Evolutionary conservation across 2,113 vertebrate genomes (phyloP), one percentile per base, ranked within the genome.

Genomic region (Tupaia chinensis): DNA sequence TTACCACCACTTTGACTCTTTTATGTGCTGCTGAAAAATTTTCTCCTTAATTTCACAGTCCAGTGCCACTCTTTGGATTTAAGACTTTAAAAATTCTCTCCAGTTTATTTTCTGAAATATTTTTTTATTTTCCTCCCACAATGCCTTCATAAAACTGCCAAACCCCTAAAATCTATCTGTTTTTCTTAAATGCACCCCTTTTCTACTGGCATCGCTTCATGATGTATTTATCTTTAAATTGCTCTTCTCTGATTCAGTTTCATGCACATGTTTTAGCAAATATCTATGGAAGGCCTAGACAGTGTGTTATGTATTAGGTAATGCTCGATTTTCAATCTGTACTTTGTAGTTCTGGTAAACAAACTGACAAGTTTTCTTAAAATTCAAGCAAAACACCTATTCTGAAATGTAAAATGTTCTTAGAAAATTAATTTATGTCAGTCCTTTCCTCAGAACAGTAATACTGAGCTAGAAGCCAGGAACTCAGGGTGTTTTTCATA

Each of bases 11-110:
- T 84, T 68, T 79, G 81, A 66, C 53, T 84, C 61, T 60, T 91
- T 76, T 69, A 9, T 82, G 32, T 94, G 22, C n/a, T 34, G 20
- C 44, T 94, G n/a, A 29, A 79, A 88, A 34, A 10, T 32, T 85
- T 79, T 87, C 65, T 76, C 23, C 72, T 90, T 69, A 87, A 92
- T 97, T 95, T 97, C 90, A 93, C 68, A 95, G 58, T 86, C 85
- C 65, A 82, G n/a, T 88, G 74, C 44, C 27, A 66, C 29, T 82
- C 29, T 92, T 79, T 82, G 70, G 72, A 94, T 97, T 93, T 74
- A 60, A 58, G 72, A 84, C 53, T 95, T 95, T 85, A 20, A 95
- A 92, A 85, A 70, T 88, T 95, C 66, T 93, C 83, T 93, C 44
- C 17, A 74, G 53, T 92, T 88, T 95, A 90, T 79, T 95, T 96